Base-by-base conservation (phyloP, 2,888 invertebrate genomes). In the Amphiduros pacificus region DNA sequence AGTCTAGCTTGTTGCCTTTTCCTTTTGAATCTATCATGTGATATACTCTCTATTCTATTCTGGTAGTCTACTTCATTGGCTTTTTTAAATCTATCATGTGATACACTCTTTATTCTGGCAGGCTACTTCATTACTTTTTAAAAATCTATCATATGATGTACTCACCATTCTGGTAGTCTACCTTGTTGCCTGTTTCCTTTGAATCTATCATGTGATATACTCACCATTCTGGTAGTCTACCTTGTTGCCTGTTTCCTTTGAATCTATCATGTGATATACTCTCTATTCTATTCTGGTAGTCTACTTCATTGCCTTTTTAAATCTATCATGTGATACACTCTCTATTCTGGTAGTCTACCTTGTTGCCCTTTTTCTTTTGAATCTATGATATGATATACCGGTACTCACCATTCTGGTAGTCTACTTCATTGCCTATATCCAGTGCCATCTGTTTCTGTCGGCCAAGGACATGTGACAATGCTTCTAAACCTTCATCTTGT, bases 271-370 rank as follows among this genome's bases (percentile, higher is more conserved):
- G n/a, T n/a, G n/a, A n/a, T n/a, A n/a, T n/a, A n/a, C n/a, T n/a
- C n/a, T n/a, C n/a, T n/a, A n/a, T n/a, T n/a, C n/a, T n/a, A n/a
- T n/a, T n/a, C n/a, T n/a, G n/a, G n/a, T n/a, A n/a, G n/a, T n/a
- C n/a, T n/a, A n/a, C n/a, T n/a, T n/a, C 26, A n/a, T 17, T 14
- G 49, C 27, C 49, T 49, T n/a, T n/a, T n/a, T n/a, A 27, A 24
- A 20, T 14, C 60, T 44, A n/a, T 31, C 32, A 11, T 9, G n/a
- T 65, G n/a, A n/a, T n/a, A 49, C 41, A 70, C 77, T 77, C 80
- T 91, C 91, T 91, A 85, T 91, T 90, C 74, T 92, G 92, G 68
- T n/a, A n/a, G n/a, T n/a, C n/a, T n/a, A n/a, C n/a, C n/a, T n/a
- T n/a, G n/a, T n/a, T n/a, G 17, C n/a, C n/a, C n/a, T n/a, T n/a